phyloP scores from a whole-genome alignment of 2,797 vertebrate genomes.

The Cottoperca gobio region DNA sequence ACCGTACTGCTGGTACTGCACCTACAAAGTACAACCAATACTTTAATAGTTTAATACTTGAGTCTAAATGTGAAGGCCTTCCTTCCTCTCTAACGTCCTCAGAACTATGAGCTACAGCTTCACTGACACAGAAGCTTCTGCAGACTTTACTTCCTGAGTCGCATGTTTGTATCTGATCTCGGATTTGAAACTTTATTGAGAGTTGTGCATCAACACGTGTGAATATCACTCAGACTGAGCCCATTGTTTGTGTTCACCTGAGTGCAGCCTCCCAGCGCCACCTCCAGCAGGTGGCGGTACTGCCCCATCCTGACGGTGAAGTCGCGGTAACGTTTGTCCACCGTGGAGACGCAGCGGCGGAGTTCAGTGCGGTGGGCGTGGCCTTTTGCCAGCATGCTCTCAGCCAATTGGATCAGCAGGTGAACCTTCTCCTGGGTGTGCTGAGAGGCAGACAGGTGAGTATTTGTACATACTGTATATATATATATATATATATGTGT shows the following conservation, averaged over 20 bases:
- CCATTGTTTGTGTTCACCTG: slow-evolving; percentile 89
- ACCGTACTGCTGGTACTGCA: too few species aligned
- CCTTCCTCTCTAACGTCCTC: too few species aligned
- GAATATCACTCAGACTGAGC: too few species aligned
- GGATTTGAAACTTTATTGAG: too few species aligned
- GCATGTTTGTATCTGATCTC: too few species aligned
- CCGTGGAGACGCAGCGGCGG: slow-evolving; percentile 94
- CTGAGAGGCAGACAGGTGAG: slow-evolving; percentile 84
- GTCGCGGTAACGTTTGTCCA: slow-evolving; percentile 96
- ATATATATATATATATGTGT: not conserved
- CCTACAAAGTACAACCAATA: too few species aligned
- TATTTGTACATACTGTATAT: not conserved
- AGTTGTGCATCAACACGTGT: too few species aligned
- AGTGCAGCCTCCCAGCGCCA: slow-evolving; percentile 91
- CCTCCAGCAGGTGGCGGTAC: slow-evolving; percentile 93
- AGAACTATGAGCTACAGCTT: too few species aligned
- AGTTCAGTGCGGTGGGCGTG: slow-evolving; percentile 95
- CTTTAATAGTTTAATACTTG: too few species aligned
- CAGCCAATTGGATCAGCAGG: slow-evolving; percentile 95
- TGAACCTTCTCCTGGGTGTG: slow-evolving; percentile 98
- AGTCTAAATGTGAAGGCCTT: too few species aligned
- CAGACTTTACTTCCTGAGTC: too few species aligned
- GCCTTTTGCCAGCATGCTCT: slow-evolving; percentile 97
- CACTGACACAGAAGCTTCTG: too few species aligned
- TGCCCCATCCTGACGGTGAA: slow-evolving; percentile 97